Percentiles rank a stretch among this genome's conserved stretches.
phyloP scores from a whole-genome alignment of 1,140 invertebrate species.

The Apis cerana region DNA sequence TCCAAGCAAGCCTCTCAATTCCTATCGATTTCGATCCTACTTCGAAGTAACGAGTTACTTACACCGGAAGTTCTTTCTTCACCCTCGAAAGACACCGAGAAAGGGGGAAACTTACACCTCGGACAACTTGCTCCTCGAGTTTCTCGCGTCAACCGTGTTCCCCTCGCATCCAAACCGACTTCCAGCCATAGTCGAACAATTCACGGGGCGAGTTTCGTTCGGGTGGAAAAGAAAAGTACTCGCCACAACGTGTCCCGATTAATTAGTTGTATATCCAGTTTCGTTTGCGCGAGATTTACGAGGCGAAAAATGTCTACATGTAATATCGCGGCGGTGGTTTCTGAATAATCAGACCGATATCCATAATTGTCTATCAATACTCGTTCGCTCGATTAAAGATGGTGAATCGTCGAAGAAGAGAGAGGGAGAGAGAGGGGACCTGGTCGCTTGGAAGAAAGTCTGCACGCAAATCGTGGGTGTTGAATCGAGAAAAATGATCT shows the following conservation, averaged over 20 bases:
- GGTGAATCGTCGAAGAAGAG: neutral
- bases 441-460: neutral
- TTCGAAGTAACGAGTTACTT: neutral
- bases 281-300: conserved; percentile 26
- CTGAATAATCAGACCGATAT: conserved; percentile 45
- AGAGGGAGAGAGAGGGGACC: neutral
- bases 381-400: neutral
- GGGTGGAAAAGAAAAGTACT: no score
- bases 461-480: neutral
- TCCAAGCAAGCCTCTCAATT: neutral
- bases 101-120: neutral
- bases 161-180: no score
- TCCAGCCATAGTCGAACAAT: neutral
- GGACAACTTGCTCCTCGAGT: conserved; percentile 10
- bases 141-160: neutral
- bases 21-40: conserved; percentile 21
- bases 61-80: neutral
- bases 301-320: conserved; percentile 19
- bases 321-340: conserved; percentile 22
- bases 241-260: conserved; percentile 21
- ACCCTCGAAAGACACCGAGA: neutral
- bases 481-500: conserved; percentile 11
- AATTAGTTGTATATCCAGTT: conserved; percentile 45
- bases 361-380: conserved; percentile 48
- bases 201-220: neutral